Evolutionary conservation across 2,888 invertebrate genomes (phyloP).

Genomic region (Rutpela maculata): DNA sequence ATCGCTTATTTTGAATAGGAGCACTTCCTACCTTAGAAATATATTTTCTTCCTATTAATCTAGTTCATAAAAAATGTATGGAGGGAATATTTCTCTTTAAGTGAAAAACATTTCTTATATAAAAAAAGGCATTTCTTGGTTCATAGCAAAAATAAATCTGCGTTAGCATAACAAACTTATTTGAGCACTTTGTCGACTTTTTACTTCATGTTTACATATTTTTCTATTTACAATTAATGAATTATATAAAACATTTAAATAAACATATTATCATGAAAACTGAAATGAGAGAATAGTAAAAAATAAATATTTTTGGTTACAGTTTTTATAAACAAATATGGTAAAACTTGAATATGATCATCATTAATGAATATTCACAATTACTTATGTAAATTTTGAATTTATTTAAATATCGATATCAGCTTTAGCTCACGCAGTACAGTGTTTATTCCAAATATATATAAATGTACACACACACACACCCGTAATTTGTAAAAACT

Average conservation of each 20-base stretch:
- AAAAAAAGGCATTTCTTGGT: conserved; percentile 69
- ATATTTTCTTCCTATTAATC: conserved; percentile 56
- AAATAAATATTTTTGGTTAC: conserved; percentile 67
- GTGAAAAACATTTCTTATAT: conserved; percentile 62
- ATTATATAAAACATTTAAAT: conserved; percentile 50
- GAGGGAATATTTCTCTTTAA: conserved; percentile 71
- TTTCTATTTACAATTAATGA: conserved; percentile 46
- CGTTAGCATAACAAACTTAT: conserved; percentile 58
- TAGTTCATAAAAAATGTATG: conserved; percentile 68
- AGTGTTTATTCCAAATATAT: background rate
- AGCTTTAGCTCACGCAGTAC: background rate
- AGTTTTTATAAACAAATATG: conserved; percentile 61
- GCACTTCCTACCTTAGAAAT: conserved; percentile 69
- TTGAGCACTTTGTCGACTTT: conserved; percentile 52
- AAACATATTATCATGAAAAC: conserved; percentile 57
- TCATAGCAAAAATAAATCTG: conserved; percentile 65
- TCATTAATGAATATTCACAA: conserved; percentile 39
- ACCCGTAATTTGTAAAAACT: no score
- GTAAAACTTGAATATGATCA: conserved; percentile 56
- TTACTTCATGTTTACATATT: conserved; percentile 65
- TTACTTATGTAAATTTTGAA: conserved; percentile 43
- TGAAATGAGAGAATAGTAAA: conserved; percentile 62
- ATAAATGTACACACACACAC: no score
- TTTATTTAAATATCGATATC: background rate
- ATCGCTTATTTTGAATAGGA: conserved; percentile 71